Percentiles rank a stretch among this genome's conserved stretches.
phyloP scores from a whole-genome alignment of 2,797 vertebrate species.

The Acanthornis magna region DNA sequence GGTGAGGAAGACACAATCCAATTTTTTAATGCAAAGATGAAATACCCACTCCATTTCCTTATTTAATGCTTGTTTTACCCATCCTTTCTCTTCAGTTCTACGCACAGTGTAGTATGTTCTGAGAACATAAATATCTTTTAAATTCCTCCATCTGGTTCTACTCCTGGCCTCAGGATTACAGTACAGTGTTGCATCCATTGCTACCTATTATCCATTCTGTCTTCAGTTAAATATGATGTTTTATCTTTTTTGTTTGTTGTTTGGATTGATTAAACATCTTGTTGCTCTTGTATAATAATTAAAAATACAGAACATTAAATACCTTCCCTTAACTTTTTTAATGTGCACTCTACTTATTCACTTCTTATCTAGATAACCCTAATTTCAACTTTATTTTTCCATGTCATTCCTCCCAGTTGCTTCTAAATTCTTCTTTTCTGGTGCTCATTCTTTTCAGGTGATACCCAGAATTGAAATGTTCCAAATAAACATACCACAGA shows the following conservation, averaged over 20 bases:
- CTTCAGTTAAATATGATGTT: background rate
- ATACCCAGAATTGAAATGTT: background rate
- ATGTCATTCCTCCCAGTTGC: background rate
- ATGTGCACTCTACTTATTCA: background rate
- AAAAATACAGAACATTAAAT: background rate
- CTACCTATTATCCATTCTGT: background rate
- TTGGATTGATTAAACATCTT: background rate
- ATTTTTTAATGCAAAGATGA: background rate
- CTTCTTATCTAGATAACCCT: background rate
- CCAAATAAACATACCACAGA: background rate
- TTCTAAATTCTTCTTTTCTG: background rate
- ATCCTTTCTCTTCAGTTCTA: background rate
- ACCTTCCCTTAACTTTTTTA: background rate
- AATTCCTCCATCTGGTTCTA: background rate
- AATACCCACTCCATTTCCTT: background rate
- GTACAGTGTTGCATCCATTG: background rate
- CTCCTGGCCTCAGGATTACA: background rate
- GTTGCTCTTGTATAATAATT: background rate
- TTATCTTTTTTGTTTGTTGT: background rate
- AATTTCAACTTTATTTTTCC: background rate
- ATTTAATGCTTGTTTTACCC: background rate
- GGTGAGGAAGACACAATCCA: background rate
- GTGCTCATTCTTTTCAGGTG: background rate
- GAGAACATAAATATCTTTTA: background rate
- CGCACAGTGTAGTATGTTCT: background rate